Evolutionary conservation across 2,797 vertebrate species (phyloP), one percentile per base, ranked within the genome.

Genomic region (Melanotaenia maccullochi): DNA sequence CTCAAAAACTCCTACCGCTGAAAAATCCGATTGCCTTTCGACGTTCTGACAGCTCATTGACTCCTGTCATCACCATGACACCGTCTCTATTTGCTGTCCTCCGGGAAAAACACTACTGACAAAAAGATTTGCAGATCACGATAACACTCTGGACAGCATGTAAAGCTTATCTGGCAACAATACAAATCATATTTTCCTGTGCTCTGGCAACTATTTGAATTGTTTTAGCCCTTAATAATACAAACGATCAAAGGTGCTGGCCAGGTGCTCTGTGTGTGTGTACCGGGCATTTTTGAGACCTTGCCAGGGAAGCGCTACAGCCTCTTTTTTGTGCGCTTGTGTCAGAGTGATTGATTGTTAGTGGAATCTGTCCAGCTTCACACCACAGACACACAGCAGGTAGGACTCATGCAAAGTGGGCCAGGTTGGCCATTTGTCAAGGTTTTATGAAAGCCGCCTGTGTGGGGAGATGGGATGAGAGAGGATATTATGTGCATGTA

Each of bases 331-430:
- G 82, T 90, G 84, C 75, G 75, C 68, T 55, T 38, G 67, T 87
- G 85, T 85, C 86, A 82, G 77, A 59, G 76, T 87, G 85, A 92
- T 79, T 79, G 87, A 92, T 90, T 75, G 84, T 68, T 63, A 60
- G 71, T 88, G 85, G 84, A 86, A 79, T 65, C 64, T 13, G 40
- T 81, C 83, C 84, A 85, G 76, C 55, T 69, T 90, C 79, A 76
- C 75, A 79, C 56, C 20, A 38, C 61, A 78, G 67, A 82, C 68
- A 76, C 73, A 70, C 71, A 76, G 82, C 78, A 84, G 82, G 76
- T 79, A 81, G 63, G 82, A 16, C 68, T 49, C 60, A 60, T 72
- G 32, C 65, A 82, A 64, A 79, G 64, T 7, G 38, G 51, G 67
- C 62, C 60, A 66, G 68, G 57, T 85, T 87, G 83, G 84, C 84